Conservation (phyloP, 2,797 vertebrate genomes). For the Melopsittacus undulatus region DNA sequence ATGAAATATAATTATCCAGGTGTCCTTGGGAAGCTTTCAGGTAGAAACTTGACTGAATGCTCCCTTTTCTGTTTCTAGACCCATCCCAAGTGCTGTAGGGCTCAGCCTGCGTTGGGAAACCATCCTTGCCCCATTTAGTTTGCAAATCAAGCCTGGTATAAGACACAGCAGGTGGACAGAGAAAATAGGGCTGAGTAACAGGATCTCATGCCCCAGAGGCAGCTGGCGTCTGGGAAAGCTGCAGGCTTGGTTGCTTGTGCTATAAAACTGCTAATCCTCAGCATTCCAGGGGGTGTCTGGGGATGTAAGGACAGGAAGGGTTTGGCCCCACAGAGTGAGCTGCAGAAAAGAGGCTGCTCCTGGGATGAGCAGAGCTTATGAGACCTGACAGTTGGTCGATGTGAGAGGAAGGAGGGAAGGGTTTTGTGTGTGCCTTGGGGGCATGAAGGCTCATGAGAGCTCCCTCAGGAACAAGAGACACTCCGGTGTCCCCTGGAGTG, state of each 20-base stretch:
- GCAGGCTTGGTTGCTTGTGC: not conserved
- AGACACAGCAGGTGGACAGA: slow-evolving; percentile 7
- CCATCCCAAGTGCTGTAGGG: not conserved
- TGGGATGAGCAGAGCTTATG: not conserved
- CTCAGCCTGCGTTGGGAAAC: not conserved
- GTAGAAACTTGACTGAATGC: not conserved
- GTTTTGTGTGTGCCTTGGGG: not conserved
- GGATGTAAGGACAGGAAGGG: not conserved
- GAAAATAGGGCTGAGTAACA: not conserved
- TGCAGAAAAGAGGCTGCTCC: not conserved
- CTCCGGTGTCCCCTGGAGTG: not conserved
- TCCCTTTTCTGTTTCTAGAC: not conserved
- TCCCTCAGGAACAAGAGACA: not conserved
- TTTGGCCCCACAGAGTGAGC: not conserved
- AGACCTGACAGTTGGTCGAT: not conserved
- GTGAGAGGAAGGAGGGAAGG: not conserved
- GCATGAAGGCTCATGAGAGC: accelerated
- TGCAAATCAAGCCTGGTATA: not conserved
- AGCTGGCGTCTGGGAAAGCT: slow-evolving; percentile 16
- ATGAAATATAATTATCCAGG: not conserved
- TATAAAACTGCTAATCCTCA: not conserved
- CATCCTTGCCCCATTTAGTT: not conserved
- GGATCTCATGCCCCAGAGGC: not conserved
- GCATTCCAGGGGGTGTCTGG: accelerated
- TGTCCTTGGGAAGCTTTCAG: not conserved